Evolutionary conservation across 2,797 vertebrate genomes (phyloP), one percentile per base, ranked within the genome.

Genomic region (Cephalopachus bancanus): DNA sequence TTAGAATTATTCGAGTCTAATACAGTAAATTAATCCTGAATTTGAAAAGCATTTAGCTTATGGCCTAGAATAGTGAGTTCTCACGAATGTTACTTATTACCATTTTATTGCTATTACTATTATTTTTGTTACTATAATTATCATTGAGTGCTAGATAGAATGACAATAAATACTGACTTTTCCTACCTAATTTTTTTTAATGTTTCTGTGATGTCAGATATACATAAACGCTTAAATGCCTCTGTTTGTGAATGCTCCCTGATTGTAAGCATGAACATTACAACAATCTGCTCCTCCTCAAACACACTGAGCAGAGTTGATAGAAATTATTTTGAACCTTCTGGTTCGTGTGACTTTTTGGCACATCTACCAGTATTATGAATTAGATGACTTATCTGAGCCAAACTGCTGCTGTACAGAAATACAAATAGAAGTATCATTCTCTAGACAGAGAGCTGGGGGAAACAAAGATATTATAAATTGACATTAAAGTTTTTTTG

Each of bases 291-390:
- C 97, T 98, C 95, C 95, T 98, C 90, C 86, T 98, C 97, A 98
- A 98, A 98, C 69, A 96, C 97, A 95, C 91, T 89, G 93, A 76
- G 83, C 30, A 96, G 97, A 98, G 60, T 88, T 97, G 96, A 98
- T 96, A 96, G 97, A 98, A 98, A 98, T 96, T 60, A 97, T 98
- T 98, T 97, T 98, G 97, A 98, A 97, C 95, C 83, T 98, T 98
- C 97, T 98, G 95, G 91, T 97, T 96, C 91, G 75, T 94, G 95
- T 98, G 97, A 97, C 97, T 97, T 98, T 97, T 93, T 97, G 98
- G 96, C 97, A 98, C 75, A 87, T 92, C 7, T 51, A 94, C 71
- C 30, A 93, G 91, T 95, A 89, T 89, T 97, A 96, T 1, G 3
- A 98, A 98, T 98, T 97, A 97, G 79, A 91, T n/a, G 89, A 97